Conservation (phyloP, 1,140 invertebrate species). For the Gyrodactylus salaris region DNA sequence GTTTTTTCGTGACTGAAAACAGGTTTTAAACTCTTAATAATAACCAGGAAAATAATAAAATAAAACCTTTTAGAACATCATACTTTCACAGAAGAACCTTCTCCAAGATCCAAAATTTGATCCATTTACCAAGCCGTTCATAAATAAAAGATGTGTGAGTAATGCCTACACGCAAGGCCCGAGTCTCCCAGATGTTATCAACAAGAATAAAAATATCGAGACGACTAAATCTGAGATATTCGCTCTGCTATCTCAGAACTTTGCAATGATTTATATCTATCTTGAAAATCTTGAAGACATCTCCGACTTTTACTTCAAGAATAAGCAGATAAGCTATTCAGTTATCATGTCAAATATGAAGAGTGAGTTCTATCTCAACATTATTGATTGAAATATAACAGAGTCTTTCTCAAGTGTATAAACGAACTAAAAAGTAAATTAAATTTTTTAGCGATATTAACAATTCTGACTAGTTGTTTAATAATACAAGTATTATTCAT, state of each 20-base stretch:
- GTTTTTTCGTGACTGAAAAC: background rate
- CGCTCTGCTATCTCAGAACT: constrained; percentile 26
- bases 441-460: constrained; percentile 3
- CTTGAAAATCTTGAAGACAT: constrained; percentile 31
- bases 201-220: constrained; percentile 28
- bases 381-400: background rate
- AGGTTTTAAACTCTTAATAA: constrained; percentile 19
- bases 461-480: constrained; percentile 10
- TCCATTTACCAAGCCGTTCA: constrained; percentile 26
- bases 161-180: constrained; percentile 31
- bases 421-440: background rate
- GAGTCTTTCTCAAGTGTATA: background rate
- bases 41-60: constrained; percentile 12
- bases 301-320: constrained; percentile 32
- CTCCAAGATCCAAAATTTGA: constrained; percentile 20
- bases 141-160: constrained; percentile 35
- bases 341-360: constrained; percentile 20
- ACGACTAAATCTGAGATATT: constrained; percentile 23
- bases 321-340: constrained; percentile 27
- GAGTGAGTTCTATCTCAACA: constrained; percentile 9
- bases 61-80: constrained; percentile 13
- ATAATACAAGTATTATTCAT: constrained; percentile 21
- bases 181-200: constrained; percentile 28
- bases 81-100: constrained; percentile 18
- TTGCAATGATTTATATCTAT: constrained; percentile 28